Conservation (phyloP, 2,113 vertebrate species). For the Micronycteris hirsuta region DNA sequence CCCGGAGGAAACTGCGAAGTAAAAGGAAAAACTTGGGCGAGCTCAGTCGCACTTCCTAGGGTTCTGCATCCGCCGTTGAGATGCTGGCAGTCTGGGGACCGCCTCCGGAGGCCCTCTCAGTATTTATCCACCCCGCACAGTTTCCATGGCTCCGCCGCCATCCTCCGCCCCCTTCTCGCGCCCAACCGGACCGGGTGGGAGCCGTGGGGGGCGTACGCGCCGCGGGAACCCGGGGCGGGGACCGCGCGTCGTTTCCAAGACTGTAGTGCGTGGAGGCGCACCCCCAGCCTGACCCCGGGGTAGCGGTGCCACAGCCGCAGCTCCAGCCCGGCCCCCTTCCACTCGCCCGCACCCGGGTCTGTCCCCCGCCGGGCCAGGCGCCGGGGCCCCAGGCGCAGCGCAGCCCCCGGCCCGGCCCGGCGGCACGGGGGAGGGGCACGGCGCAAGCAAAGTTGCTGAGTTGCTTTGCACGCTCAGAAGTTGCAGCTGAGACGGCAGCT, state of each 20-base stretch:
- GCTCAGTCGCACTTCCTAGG: background rate
- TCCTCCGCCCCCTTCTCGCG: slow-evolving; percentile 22
- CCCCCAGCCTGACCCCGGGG: background rate
- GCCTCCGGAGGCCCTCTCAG: slow-evolving; percentile 1
- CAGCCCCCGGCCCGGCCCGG: slow-evolving; percentile 7
- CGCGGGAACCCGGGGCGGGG: background rate
- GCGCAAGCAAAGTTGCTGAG: slow-evolving; percentile 56
- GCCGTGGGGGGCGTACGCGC: background rate
- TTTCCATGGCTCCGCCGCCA: slow-evolving; percentile 53
- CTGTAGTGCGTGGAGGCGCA: background rate
- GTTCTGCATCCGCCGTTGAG: slow-evolving; percentile 18
- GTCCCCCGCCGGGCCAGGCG: background rate
- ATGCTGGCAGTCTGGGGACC: background rate
- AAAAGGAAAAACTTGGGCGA: background rate
- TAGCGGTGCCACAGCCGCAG: background rate
- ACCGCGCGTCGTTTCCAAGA: background rate
- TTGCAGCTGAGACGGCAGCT: slow-evolving; percentile 51
- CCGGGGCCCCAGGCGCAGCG: background rate
- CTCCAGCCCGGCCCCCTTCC: background rate
- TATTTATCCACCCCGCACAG: background rate
- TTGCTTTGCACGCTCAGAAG: slow-evolving; percentile 50
- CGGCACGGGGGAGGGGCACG: slow-evolving; percentile 58
- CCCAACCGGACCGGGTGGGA: background rate
- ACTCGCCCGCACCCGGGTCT: background rate
- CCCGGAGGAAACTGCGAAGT: background rate